Conservation (phyloP, 92 coral and sea anemone species). For the Parazoanthus atlanticus region DNA sequence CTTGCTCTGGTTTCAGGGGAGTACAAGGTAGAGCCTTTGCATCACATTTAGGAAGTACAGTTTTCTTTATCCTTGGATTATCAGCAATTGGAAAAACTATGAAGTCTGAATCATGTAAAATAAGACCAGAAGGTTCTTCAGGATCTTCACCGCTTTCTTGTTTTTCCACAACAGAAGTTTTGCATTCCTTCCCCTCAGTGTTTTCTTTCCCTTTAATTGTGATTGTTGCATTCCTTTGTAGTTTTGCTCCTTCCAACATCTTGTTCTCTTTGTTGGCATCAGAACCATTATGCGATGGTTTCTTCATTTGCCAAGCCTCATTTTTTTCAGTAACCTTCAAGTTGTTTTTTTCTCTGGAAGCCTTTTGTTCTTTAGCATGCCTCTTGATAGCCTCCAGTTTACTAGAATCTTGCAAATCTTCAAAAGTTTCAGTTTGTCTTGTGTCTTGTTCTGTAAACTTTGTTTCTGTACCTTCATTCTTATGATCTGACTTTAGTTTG, state of each 20-base stretch:
- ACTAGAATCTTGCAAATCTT: conserved; percentile 1
- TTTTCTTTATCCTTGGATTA: conserved; percentile 89
- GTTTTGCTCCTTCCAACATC: conserved; percentile 26
- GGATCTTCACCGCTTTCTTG: conserved; percentile 17
- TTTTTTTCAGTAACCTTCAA: neutral
- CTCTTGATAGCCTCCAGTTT: conserved; percentile 29
- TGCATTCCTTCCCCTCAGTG: conserved; percentile 34
- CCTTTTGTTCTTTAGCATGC: conserved; percentile 5
- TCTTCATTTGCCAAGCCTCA: conserved; percentile 13
- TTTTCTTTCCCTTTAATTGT: conserved; percentile 18
- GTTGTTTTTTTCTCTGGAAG: conserved; percentile 28
- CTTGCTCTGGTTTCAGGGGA: conserved; percentile 84
- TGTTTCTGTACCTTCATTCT: conserved; percentile 10
- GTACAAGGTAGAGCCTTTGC: conserved; percentile 85
- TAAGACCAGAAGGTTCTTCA: conserved; percentile 53
- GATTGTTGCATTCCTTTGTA: conserved; percentile 26
- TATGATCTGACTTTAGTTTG: conserved; percentile 16
- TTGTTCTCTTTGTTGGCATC: conserved; percentile 13
- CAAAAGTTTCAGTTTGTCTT: neutral
- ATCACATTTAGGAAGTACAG: conserved; percentile 85
- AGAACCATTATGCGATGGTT: neutral
- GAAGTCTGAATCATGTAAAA: conserved; percentile 89
- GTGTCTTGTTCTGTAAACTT: conserved; percentile 21
- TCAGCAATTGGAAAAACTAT: conserved; percentile 88
- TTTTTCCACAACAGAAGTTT: neutral